Base-by-base conservation (phyloP, 2,888 invertebrate genomes). In the Polydrusus tereticollis region DNA sequence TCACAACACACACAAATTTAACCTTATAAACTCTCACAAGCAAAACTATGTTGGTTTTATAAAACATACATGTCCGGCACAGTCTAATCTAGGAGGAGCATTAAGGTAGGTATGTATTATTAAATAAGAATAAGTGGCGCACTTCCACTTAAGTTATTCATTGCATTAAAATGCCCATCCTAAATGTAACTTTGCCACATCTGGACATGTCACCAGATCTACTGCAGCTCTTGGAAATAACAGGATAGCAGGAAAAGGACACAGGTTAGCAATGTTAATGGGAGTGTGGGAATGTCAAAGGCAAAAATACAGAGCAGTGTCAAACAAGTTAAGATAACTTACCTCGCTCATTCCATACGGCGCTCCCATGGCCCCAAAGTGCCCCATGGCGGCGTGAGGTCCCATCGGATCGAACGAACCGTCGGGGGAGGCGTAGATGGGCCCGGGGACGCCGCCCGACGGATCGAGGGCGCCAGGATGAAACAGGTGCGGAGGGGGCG, bases 391-490 rank as follows among this genome's bases (percentile, higher is more conserved):
- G 4, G 66, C 36, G 36, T 73, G 73, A 7, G 58, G 57, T 1
- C 64, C 73, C 69, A 75, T 62, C 2, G 69, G 60, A 33, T 75
- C 75, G 43, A 73, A 75, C 16, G 62, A 23, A 2, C 65, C 70
- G 21, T 73, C 73, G n/a, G 67, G 21, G 0, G 72, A 20, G 21
- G 73, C 70, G 38, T 75, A 75, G 18, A 75, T 47, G 20, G 69
- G 67, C 1, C 64, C 68, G 12, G 60, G 59, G 8, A 60, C 59
- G 12, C 67, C 64, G 8, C 63, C 58, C 4, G 47, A 67, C 8
- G 73, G 68, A 50, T 75, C 75, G 47, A 75, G 7, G 10, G 66
- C 57, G 29, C 45, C 64, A 2, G 75, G 65, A 23, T 75, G 75
- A 55, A 71, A 73, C 3, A 72, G 26, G 29, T 63, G 72, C 18